Evolutionary conservation across 2,888 invertebrate genomes (phyloP), one percentile per base, ranked within the genome.

Genomic region (Scaptomyza caliginosa): DNA sequence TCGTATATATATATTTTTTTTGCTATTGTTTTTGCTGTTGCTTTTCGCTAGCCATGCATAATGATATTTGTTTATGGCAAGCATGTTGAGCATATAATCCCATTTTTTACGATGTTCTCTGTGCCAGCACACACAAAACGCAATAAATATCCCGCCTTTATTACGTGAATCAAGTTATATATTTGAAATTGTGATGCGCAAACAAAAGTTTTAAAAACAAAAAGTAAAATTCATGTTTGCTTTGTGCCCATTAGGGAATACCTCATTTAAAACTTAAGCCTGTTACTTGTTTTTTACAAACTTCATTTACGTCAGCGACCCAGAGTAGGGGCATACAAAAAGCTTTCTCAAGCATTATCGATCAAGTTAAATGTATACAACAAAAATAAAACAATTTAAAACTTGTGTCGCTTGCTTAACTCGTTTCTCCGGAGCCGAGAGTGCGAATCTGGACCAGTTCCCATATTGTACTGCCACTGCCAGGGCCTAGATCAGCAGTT

Each of bases 371-470:
- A n/a, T n/a, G n/a, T n/a, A n/a, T n/a, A n/a, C n/a, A n/a, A 26
- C 1, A n/a, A n/a, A 16, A 39, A 13, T 24, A 42, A 63, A 66
- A 51, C 42, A 49, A 42, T n/a, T 23, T 32, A 34, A 62, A 83
- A 67, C 66, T 54, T 67, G 71, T 69, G 56, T 34, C 63, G 63
- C 81, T 66, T 57, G 87, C 57, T 49, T 32, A 84, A 81, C 81
- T 70, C 43, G 81, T 82, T 82, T 66, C 42, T 4, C 42, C 21
- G 13, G 2, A 19, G 5, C 13, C 19, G 39, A 45, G 16, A 28
- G 26, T 60, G 30, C 49, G 26, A 48, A 68, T 40, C 43, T 72
- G 26, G 57, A 63, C 58, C 74, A 62, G 74, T 54, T 30, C 34
- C 32, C 6, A 13, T 13, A 13, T 5, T 11, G 13, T 30, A 32